phyloP scores from a whole-genome alignment of 2,113 vertebrate species.

The Gallinago undulata region DNA sequence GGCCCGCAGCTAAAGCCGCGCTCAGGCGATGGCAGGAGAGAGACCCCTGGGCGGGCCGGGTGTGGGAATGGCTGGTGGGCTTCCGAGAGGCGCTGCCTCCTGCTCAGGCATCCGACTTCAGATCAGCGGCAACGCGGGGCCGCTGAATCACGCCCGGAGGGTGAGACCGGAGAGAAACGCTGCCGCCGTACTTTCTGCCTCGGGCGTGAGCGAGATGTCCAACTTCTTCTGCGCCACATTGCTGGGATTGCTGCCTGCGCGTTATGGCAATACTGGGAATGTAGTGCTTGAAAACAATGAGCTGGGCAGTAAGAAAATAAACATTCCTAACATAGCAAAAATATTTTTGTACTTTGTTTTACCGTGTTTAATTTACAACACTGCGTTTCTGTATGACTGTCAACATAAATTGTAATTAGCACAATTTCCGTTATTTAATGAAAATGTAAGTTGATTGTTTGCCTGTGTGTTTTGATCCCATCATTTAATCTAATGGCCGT shows the following conservation, averaged over 20 bases:
- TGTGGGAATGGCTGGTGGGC: rapidly evolving
- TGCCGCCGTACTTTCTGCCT: rapidly evolving
- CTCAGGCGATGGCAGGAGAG: rapidly evolving
- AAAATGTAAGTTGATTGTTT: neutral
- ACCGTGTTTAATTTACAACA: neutral
- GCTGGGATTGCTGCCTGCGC: neutral
- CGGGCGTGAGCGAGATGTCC: rapidly evolving
- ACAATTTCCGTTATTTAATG: neutral
- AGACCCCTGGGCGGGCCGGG: rapidly evolving
- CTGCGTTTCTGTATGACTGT: neutral
- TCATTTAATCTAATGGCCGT: neutral
- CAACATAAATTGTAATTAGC: neutral
- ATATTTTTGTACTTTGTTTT: neutral
- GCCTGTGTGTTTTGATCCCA: neutral
- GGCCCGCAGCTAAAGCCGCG: neutral
- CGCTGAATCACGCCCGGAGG: rapidly evolving
- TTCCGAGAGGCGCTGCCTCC: neutral
- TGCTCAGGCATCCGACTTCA: rapidly evolving
- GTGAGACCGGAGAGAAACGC: neutral
- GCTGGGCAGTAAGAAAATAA: neutral
- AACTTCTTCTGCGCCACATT: rapidly evolving
- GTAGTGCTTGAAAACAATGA: neutral
- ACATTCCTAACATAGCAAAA: neutral
- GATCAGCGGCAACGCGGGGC: rapidly evolving
- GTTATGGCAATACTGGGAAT: rapidly evolving